phyloP scores from a whole-genome alignment of 2,797 vertebrate species.

The Ctenochaetus hawaiiensis region DNA sequence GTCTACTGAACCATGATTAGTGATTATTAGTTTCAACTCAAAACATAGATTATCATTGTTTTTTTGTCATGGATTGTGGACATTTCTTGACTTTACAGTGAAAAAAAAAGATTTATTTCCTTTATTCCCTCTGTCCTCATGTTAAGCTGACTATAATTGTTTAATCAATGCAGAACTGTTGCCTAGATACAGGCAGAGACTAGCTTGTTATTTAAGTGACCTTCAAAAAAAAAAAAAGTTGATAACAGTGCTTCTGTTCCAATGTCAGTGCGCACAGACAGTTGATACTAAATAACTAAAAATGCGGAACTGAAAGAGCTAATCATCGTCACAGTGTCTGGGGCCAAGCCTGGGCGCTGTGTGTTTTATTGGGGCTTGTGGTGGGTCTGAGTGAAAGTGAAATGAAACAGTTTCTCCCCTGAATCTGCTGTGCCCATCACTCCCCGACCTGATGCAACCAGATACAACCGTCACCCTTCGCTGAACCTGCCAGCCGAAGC shows the following conservation, averaged over 20 bases:
- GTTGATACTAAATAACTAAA: constrained; percentile 20
- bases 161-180: constrained; percentile 61
- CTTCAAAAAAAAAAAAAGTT: constrained; percentile 46
- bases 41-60: not conserved
- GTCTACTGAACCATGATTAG: not conserved
- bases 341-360: not conserved
- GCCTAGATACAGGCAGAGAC: constrained; percentile 62
- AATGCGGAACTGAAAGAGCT: constrained; percentile 30
- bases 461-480: constrained; percentile 72
- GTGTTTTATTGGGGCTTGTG: constrained; percentile 16
- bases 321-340: not conserved
- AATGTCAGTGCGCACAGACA: constrained; percentile 11
- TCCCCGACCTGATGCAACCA: constrained; percentile 65
- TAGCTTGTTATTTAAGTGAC: constrained; percentile 65
- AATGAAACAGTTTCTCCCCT: constrained; percentile 55
- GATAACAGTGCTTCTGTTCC: constrained; percentile 14
- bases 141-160: constrained; percentile 31
- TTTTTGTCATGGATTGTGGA: constrained; percentile 12
- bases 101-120: constrained; percentile 19
- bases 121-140: constrained; percentile 30
- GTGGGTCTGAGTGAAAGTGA: constrained; percentile 42
- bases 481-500: constrained; percentile 71
- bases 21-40: constrained; percentile 1
- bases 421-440: constrained; percentile 58
- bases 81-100: not conserved